Conservation (phyloP, 1,140 invertebrate genomes). For the Limonius californicus region DNA sequence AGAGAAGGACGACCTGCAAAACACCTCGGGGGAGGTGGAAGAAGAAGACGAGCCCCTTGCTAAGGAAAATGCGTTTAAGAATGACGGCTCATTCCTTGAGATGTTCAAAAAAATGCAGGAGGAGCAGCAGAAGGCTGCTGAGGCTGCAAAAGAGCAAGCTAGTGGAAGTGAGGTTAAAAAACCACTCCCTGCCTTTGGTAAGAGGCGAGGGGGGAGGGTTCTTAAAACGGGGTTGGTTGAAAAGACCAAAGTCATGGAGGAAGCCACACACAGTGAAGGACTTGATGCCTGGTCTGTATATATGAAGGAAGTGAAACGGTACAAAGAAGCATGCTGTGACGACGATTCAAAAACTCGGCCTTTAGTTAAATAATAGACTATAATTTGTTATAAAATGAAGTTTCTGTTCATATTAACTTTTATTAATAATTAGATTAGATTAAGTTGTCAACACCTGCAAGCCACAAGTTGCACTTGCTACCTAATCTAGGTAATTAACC, state of each 20-base stretch:
- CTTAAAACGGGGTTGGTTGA: conserved; percentile 87
- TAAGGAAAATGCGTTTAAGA: conserved; percentile 66
- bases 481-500: too few relatives aligned
- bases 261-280: conserved; percentile 60
- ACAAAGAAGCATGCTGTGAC: conserved; percentile 86
- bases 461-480: too few relatives aligned
- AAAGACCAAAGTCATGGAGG: conserved; percentile 68
- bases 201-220: conserved; percentile 78
- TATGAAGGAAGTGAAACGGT: conserved; percentile 89
- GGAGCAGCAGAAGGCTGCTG: conserved; percentile 39
- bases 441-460: not conserved
- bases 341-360: conserved; percentile 88
- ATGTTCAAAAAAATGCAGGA: conserved; percentile 88
- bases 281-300: conserved; percentile 91
- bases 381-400: not conserved
- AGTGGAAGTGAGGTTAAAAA: conserved; percentile 47
- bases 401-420: not conserved
- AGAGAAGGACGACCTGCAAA: conserved; percentile 18
- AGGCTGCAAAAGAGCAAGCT: conserved; percentile 33
- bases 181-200: conserved; percentile 65
- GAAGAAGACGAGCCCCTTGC: conserved; percentile 38
- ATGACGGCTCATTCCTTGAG: conserved; percentile 85
- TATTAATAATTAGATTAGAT: conserved; percentile 5
- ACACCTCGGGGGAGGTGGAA: conserved; percentile 31
- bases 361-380: conserved; percentile 74